Evolutionary conservation across 2,113 vertebrate species (phyloP), one percentile per base, ranked within the genome.

Genomic region (Lutjanus erythropterus): DNA sequence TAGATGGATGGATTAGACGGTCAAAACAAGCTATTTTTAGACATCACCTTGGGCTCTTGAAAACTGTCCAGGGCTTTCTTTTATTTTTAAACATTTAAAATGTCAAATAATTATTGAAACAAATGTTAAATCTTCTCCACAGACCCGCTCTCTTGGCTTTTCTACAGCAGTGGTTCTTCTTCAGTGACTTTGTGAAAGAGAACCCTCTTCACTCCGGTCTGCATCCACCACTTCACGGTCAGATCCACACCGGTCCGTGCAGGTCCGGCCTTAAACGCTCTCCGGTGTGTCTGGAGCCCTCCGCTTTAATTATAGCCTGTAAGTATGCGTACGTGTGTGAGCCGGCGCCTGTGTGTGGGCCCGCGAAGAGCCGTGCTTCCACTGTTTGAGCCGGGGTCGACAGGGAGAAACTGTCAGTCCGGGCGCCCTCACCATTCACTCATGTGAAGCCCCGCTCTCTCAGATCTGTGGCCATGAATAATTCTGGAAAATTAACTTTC

Each of bases 401-500:
- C 85, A 59, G 89, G 87, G 78, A 88, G 76, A 75, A 72, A 66
- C 88, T 91, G 89, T 92, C 94, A 89, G 81, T 70, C 85, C 27
- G 6, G 41, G 56, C 49, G 68, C 80, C 76, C 65, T 87, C 85
- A 69, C 85, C 75, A 46, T 71, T 90, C 89, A 86, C 89, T 92
- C 81, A 85, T 85, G 86, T 86, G 78, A 70, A 87, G 83, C 88
- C 76, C 50, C 2, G 16, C 74, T 72, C 86, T 67, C 87, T 90
- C 81, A 88, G 84, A 88, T 93, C 87, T 83, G 77, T 41, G 68
- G 50, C 77, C 90, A 94, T 94, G 93, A 94, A 94, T 95, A 93
- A 94, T 93, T 94, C 92, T 69, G 72, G 59, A 73, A 75, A 86
- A 93, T 93, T 90, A 91, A 81, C 82, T 92, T 90, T 91, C 81